Conservation (phyloP, 2,797 vertebrate species). For the Naso thynnoides region DNA sequence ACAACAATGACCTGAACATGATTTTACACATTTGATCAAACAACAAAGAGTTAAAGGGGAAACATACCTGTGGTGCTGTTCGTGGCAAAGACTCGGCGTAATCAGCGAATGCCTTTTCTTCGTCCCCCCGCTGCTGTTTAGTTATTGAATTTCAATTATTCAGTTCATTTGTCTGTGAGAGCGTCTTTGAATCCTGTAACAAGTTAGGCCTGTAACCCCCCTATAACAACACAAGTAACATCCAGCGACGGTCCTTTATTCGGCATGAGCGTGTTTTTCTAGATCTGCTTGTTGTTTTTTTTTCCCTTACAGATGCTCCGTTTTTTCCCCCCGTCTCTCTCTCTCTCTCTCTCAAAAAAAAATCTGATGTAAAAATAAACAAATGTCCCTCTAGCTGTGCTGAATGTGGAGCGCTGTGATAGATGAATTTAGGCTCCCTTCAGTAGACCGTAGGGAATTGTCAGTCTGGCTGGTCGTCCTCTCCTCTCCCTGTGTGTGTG, state of each 20-base stretch:
- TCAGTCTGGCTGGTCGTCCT: conserved; percentile 75
- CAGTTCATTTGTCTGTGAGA: conserved; percentile 71
- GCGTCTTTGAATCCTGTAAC: conserved; percentile 68
- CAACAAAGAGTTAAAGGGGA: conserved; percentile 24
- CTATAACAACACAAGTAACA: conserved; percentile 71
- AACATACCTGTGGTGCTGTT: conserved; percentile 79
- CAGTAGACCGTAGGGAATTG: conserved; percentile 71
- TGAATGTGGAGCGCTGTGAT: conserved; percentile 49
- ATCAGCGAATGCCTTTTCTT: conserved; percentile 59
- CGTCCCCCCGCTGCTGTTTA: conserved; percentile 60
- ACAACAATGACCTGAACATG: conserved; percentile 65
- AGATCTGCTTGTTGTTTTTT: conserved; percentile 59
- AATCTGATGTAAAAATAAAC: conserved; percentile 57
- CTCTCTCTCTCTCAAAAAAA: conserved; percentile 4
- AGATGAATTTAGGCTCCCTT: conserved; percentile 67
- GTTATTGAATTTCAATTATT: conserved; percentile 62
- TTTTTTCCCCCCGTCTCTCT: background rate
- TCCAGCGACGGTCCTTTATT: conserved; percentile 77
- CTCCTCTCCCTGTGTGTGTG: conserved; percentile 65
- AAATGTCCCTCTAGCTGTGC: conserved; percentile 45
- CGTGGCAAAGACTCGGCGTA: conserved; percentile 66
- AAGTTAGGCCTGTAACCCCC: conserved; percentile 73
- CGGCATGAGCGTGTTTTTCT: conserved; percentile 75
- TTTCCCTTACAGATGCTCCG: conserved; percentile 54
- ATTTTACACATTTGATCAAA: conserved; percentile 46